Evolutionary conservation across 2,113 vertebrate species (phyloP).

Genomic region (Paracyprichromis sp.): DNA sequence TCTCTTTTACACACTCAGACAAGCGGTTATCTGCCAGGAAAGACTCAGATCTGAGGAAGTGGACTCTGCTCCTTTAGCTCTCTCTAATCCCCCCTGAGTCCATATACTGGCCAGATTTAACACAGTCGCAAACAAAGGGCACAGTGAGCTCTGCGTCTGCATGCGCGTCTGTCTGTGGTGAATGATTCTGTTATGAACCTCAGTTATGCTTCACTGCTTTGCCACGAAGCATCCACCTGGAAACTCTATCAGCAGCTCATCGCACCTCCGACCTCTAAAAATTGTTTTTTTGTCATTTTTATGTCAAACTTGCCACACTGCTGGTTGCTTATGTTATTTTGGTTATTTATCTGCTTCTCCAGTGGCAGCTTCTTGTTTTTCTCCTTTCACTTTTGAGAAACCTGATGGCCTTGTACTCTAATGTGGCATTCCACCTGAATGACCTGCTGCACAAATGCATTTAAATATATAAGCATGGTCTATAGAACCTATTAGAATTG

Average conservation of each 20-base stretch:
- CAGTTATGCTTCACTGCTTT: not conserved
- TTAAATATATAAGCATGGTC: not conserved
- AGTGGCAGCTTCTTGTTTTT: not conserved
- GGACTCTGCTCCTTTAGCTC: constrained; percentile 12
- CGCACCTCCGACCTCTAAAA: not conserved
- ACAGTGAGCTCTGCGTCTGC: not conserved
- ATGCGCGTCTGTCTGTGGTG: not conserved
- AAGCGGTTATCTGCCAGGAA: not conserved
- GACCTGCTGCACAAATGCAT: not conserved
- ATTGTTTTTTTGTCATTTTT: not conserved
- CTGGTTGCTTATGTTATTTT: not conserved
- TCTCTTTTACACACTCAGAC: not conserved
- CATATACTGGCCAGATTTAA: not conserved
- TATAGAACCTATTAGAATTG: not conserved
- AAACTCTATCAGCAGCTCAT: not conserved
- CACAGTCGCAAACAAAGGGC: not conserved
- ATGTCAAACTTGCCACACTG: not conserved
- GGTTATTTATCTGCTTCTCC: not conserved
- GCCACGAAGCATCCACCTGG: not conserved
- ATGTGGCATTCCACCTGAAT: not conserved
- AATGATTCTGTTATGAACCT: not conserved
- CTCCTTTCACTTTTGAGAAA: not conserved
- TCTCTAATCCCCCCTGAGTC: constrained; percentile 17
- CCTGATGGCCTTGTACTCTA: not conserved
- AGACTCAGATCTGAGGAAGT: not conserved